phyloP scores from a whole-genome alignment of 2,113 vertebrate species.

The Hippolais icterina region DNA sequence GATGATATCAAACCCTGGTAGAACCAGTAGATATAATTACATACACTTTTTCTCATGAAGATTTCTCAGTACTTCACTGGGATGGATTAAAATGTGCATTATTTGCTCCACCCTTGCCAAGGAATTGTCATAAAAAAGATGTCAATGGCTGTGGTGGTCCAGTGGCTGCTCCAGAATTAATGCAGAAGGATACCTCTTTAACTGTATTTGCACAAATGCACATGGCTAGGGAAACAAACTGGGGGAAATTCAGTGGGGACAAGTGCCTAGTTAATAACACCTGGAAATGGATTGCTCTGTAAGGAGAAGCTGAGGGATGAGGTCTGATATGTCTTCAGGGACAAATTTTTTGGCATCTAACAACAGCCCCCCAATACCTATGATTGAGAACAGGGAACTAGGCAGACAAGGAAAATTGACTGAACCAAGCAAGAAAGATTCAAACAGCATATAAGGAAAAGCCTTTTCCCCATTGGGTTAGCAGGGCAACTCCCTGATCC shows the following conservation, averaged over 20 bases:
- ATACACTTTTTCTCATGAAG: not conserved
- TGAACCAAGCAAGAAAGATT: not conserved
- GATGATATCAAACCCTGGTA: not conserved
- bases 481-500: accelerated
- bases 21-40: not conserved
- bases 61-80: not conserved
- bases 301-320: not conserved
- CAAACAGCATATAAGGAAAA: not conserved
- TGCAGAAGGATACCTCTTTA: not conserved
- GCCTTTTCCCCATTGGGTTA: not conserved
- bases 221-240: not conserved
- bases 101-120: not conserved
- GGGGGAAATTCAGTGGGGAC: not conserved
- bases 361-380: accelerated
- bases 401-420: not conserved
- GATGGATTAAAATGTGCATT: not conserved
- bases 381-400: not conserved
- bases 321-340: not conserved
- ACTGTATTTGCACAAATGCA: not conserved
- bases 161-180: not conserved
- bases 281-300: not conserved
- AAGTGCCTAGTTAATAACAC: not conserved
- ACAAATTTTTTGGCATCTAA: not conserved
- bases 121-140: not conserved
- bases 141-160: not conserved